Conservation (phyloP, 2,888 invertebrate species). For the Sinopyrophorus schimmeli region DNA sequence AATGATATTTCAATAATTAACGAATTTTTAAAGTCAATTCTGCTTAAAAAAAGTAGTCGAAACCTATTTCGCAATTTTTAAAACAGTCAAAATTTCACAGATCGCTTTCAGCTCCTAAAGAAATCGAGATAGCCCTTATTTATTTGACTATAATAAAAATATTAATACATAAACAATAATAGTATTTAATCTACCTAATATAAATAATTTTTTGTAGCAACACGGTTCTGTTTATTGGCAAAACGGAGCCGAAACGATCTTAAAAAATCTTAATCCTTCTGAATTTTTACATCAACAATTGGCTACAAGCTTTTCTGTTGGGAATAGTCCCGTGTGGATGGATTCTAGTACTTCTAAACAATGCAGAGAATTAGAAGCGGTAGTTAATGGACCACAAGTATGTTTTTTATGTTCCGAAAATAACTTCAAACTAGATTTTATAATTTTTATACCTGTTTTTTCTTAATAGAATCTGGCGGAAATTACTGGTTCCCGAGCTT, state of each 20-base stretch:
- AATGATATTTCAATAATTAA: too few relatives aligned
- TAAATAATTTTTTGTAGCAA: constrained; percentile 67
- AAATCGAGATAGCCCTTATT: too few relatives aligned
- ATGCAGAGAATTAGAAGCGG: constrained; percentile 78
- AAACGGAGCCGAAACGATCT: constrained; percentile 67
- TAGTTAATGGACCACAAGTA: constrained; percentile 71
- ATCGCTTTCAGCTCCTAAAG: too few relatives aligned
- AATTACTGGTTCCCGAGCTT: constrained; percentile 84
- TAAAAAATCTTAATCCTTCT: constrained; percentile 69
- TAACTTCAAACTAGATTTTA: constrained; percentile 19
- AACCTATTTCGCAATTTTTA: too few relatives aligned
- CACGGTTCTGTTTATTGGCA: constrained; percentile 98
- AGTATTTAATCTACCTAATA: not conserved
- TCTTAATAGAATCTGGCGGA: constrained; percentile 68
- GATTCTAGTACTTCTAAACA: constrained; percentile 81
- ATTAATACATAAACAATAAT: too few relatives aligned
- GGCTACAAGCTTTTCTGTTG: constrained; percentile 73
- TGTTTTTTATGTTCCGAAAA: constrained; percentile 14
- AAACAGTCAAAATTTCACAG: too few relatives aligned
- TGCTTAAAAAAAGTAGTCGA: too few relatives aligned
- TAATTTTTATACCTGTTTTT: not conserved
- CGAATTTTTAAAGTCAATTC: too few relatives aligned
- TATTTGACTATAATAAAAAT: too few relatives aligned
- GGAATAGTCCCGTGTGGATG: constrained; percentile 94
- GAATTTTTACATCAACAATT: constrained; percentile 85